Conservation (phyloP, 2,797 vertebrate genomes). For the Pristis pectinata region DNA sequence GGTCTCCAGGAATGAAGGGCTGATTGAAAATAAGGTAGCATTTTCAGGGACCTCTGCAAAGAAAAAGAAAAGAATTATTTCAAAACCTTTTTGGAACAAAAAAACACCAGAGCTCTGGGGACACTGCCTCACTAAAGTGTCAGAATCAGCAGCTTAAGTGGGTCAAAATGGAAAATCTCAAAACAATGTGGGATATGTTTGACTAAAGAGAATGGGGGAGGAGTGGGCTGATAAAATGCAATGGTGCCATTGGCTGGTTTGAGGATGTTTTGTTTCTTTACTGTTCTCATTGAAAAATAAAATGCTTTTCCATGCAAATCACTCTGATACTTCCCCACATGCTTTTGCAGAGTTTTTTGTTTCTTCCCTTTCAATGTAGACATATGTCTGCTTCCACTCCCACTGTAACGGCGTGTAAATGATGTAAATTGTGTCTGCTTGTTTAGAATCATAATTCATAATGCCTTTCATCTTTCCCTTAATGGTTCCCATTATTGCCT, state of each 20-base stretch:
- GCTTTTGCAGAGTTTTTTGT: neutral
- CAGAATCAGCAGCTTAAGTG: neutral
- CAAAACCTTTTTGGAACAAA: neutral
- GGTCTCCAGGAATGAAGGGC: neutral
- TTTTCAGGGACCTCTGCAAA: neutral
- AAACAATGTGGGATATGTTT: neutral
- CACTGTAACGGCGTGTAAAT: neutral
- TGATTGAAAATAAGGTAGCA: neutral
- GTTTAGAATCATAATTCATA: neutral
- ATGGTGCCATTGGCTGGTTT: neutral
- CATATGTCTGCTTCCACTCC: neutral
- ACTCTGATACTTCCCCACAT: neutral
- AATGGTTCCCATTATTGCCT: too few species aligned
- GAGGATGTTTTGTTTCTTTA: neutral
- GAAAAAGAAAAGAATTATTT: neutral
- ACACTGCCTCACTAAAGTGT: neutral
- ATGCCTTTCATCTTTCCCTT: too few species aligned
- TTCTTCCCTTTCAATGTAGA: neutral
- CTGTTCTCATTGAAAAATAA: neutral
- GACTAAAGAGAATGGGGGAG: neutral
- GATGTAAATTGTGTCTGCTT: neutral
- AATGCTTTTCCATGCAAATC: neutral
- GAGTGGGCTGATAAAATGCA: neutral
- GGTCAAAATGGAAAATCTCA: slow-evolving; percentile 14
- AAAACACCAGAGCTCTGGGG: neutral